Evolutionary conservation across 1,140 invertebrate species (phyloP), one percentile per base, ranked within the genome.

Genomic region (Halictus rubicundus): DNA sequence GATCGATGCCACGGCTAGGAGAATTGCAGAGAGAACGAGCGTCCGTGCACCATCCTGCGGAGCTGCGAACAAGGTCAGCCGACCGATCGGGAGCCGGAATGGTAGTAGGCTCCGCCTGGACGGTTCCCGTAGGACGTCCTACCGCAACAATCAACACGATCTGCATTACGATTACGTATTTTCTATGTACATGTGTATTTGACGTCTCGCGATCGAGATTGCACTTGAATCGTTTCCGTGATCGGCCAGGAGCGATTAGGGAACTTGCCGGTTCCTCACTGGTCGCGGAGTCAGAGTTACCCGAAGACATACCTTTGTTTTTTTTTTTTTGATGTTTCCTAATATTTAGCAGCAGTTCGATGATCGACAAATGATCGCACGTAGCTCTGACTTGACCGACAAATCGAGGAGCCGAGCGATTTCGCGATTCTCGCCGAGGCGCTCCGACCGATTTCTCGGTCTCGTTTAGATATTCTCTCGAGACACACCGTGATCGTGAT

Each of bases 121-220:
- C 19, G 78, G 21, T n/a, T 23, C 25, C 57, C 21, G 46, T 23
- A 42, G 72, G 65, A 64, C 73, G 42, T 81, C 23, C 66, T 46
- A 27, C 72, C 32, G 25, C 12, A 21, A 61, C 74, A 74, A 64
- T 27, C 46, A 68, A 65, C 77, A 80, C 23, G 37, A 77, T 72
- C 49, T 52, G 16, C 27, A 32, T 42, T 63, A 66, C 39, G 46
- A 80, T 85, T 82, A 37, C 60, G 32, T 78, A 63, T 81, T 81
- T 81, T 82, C 42, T 78, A 78, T 74, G 68, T 70, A 32, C 32
- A 27, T 72, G 71, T 78, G 73, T 63, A 60, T 77, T 69, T 74
- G 21, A 66, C 72, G 72, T 25, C 21, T 23, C 54, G 21, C 25
- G 59, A 49, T 46, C 74, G 79, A 85, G 83, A 85, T 61, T 82